Base-by-base conservation (phyloP, 1,140 invertebrate species). In the Camponotus vicinus region DNA sequence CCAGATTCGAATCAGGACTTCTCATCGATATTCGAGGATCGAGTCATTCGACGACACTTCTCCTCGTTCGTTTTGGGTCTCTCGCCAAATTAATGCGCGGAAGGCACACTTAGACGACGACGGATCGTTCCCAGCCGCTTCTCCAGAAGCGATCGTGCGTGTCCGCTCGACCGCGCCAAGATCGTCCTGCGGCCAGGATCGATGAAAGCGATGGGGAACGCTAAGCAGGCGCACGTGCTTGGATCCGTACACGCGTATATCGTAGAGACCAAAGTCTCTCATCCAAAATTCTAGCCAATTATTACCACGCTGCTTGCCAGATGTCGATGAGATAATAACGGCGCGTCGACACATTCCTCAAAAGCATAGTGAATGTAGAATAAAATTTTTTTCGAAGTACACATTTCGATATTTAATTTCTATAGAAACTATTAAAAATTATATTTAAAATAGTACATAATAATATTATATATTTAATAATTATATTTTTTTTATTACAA, bases 81-180 rank as follows among this genome's bases (percentile, higher is more conserved):
- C 89, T 86, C 69, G 87, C 83, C 64, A 91, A 92, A 92, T 92
- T 92, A 92, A 92, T 91, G 88, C 83, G 78, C 80, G 78, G 66
- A 87, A 86, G 69, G 27, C 57, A 59, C 70, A 57, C 71, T 84
- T 64, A 69, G 86, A 84, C 63, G 79, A 77, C 77, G 67, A 79
- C 78, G 61, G 84, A 63, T 82, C 85, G 59, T 76, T 86, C 71
- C 11, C 84, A 45, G 27, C n/a, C 63, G 63, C 34, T 42, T 59
- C 55, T 37, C 77, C 89, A 89, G 89, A 85, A 89, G 89, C 89
- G 89, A 88, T 73, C 82, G 86, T 90, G 85, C 88, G 86, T 88
- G 88, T 90, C 71, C 86, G 82, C 70, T 88, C 70, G 80, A 45
- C n/a, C 71, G 80, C 70, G 63, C 73, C 77, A 52, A 34, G 67